Conservation (phyloP, 2,888 invertebrate genomes). For the Amiota mariae region DNA sequence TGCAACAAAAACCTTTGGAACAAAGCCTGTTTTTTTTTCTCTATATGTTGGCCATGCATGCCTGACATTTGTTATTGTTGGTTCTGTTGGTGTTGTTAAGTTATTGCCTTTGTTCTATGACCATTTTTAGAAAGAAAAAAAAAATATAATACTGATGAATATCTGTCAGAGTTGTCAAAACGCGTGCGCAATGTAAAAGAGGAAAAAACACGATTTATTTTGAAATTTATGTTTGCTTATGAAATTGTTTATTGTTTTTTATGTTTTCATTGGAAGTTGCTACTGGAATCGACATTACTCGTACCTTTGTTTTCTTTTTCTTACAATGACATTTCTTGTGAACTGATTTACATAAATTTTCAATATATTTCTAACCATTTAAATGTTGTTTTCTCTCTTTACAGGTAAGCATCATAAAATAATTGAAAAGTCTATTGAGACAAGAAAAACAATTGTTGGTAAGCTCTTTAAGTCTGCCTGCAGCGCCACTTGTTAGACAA, state of each 20-base stretch:
- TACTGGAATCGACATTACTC: conserved; percentile 5
- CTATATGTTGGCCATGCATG: neutral
- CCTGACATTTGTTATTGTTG: conserved; percentile 18
- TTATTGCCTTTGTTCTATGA: conserved; percentile 19
- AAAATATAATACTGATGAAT: conserved; percentile 50
- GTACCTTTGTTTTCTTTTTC: too few species aligned
- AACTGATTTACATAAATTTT: conserved; percentile 17
- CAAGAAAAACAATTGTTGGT: neutral
- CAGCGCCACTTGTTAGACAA: neutral
- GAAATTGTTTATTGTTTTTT: conserved; percentile 6
- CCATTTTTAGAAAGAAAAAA: neutral
- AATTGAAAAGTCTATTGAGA: neutral
- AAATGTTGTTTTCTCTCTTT: conserved; percentile 15
- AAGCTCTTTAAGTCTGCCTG: neutral
- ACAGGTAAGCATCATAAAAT: conserved; percentile 21
- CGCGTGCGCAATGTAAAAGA: conserved; percentile 30
- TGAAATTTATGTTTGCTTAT: conserved; percentile 11
- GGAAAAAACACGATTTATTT: conserved; percentile 21
- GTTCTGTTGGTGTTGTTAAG: neutral
- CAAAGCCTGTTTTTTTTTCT: too few species aligned
- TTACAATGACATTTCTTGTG: conserved; percentile 11
- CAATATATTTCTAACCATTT: conserved; percentile 16
- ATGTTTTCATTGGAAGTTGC: conserved; percentile 2
- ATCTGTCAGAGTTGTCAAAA: conserved; percentile 64
- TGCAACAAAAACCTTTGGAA: too few species aligned